These are phyloP conservation scores for Poecile montanus DNA, from an alignment of 2,797 vertebrate genomes.

Conservation along the genomic window DNA sequence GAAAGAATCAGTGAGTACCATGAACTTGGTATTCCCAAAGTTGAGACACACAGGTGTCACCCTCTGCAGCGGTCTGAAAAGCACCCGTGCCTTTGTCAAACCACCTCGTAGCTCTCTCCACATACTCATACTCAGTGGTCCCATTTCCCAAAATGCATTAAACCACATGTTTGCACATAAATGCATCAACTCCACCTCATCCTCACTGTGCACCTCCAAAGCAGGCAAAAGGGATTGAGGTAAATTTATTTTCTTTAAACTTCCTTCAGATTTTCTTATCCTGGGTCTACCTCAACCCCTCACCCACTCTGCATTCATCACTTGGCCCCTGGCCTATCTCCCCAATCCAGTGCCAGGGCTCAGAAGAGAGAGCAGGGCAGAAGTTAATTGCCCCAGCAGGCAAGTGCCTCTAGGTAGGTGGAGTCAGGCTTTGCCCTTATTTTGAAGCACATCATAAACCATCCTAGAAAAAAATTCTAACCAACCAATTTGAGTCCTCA, in stretches of 20 bases:
- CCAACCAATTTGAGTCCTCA: accelerated
- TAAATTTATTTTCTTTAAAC: neutral
- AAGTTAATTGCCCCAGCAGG: neutral
- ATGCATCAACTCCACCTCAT: neutral
- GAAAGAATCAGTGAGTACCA: neutral
- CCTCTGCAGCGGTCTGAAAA: neutral
- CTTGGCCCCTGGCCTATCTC: neutral
- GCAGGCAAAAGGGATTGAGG: neutral
- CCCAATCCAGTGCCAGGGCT: neutral
- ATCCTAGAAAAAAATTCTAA: neutral
- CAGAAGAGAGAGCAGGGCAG: neutral
- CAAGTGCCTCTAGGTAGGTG: neutral
- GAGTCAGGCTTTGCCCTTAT: neutral
- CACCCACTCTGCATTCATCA: neutral
- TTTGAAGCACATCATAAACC: neutral
- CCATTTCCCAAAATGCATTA: neutral
- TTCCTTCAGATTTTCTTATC: neutral
- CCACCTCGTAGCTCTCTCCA: neutral
- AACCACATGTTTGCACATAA: neutral
- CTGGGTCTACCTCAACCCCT: neutral
- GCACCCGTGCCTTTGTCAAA: neutral
- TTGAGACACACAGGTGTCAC: neutral
- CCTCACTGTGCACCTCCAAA: neutral
- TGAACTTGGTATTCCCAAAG: neutral
- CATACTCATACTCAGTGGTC: neutral